Conservation (phyloP, 2,797 vertebrate genomes). For the Melanotaenia parkinsoni region DNA sequence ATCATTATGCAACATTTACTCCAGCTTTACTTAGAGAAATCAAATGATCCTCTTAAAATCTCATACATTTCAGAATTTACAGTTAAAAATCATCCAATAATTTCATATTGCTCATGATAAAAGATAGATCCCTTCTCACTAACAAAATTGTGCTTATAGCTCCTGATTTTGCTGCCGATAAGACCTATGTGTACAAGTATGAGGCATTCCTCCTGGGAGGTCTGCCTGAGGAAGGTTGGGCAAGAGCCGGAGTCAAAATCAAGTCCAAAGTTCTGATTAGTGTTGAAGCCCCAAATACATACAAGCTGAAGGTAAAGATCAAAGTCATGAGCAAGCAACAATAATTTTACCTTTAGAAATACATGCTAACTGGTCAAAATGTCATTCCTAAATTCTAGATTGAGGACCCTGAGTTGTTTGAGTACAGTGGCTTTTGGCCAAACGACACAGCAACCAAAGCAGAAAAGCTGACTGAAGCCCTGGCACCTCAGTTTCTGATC, state of each 20-base stretch:
- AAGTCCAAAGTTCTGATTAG: conserved; percentile 84
- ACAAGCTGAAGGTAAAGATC: conserved; percentile 81
- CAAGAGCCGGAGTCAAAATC: conserved; percentile 84
- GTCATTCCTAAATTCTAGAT: conserved; percentile 65
- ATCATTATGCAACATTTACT: background rate
- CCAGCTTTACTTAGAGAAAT: background rate
- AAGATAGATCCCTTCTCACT: background rate
- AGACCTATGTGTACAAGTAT: conserved; percentile 83
- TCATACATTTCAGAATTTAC: background rate
- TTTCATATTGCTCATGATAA: background rate
- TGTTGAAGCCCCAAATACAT: conserved; percentile 69
- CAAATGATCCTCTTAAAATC: background rate
- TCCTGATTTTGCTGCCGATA: conserved; percentile 73
- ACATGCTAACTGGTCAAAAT: background rate
- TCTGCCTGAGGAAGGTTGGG: conserved; percentile 80
- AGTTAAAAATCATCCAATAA: background rate
- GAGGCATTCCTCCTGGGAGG: conserved; percentile 76
- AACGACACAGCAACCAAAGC: conserved; percentile 72
- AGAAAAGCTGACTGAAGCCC: conserved; percentile 72
- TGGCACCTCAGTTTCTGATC: conserved; percentile 73
- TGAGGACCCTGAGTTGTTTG: conserved; percentile 71
- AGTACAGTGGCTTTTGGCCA: conserved; percentile 83
- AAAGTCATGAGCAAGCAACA: background rate
- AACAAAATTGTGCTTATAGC: conserved; percentile 55
- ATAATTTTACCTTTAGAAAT: background rate